Evolutionary conservation across 1,140 invertebrate genomes (phyloP).

Genomic region (Linepithema humile): DNA sequence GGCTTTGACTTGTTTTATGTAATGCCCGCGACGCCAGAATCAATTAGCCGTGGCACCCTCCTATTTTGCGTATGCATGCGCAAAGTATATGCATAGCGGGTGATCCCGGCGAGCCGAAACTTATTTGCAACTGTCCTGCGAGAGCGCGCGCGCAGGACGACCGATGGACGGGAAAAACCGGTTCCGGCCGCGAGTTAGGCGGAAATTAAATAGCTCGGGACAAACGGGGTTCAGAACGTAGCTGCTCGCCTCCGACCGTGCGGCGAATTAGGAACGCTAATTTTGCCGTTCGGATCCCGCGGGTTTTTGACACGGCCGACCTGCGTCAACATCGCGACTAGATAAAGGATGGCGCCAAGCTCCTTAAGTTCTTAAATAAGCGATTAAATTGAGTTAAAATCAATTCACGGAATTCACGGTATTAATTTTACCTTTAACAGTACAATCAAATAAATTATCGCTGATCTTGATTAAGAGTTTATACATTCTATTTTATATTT

Average conservation of each 20-base stretch:
- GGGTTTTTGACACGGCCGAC: conserved; percentile 37
- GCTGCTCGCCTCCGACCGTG: conserved; percentile 21
- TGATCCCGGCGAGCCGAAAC: conserved; percentile 57
- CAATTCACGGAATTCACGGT: neutral
- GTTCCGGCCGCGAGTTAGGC: conserved; percentile 61
- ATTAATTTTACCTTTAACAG: neutral
- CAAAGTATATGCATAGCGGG: conserved; percentile 60
- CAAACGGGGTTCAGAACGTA: conserved; percentile 58
- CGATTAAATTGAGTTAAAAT: conserved; percentile 20
- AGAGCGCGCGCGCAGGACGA: conserved; percentile 7
- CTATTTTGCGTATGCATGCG: conserved; percentile 72
- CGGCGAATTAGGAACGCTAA: conserved; percentile 50
- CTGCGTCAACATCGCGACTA: neutral
- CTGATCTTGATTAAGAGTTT: neutral
- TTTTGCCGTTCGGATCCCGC: conserved; percentile 57
- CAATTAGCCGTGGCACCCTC: conserved; percentile 75
- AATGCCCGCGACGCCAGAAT: conserved; percentile 76
- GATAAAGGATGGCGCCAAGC: conserved; percentile 8
- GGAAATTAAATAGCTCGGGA: conserved; percentile 68
- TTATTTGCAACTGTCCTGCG: conserved; percentile 71
- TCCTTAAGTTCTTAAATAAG: neutral
- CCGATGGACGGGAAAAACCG: conserved; percentile 63
- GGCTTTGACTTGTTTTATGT: conserved; percentile 75
- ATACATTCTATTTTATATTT: too few species aligned
- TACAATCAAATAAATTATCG: neutral